Evolutionary conservation across 2,888 invertebrate species (phyloP), one percentile per base, ranked within the genome.

Genomic region (Deilephila porcellus): DNA sequence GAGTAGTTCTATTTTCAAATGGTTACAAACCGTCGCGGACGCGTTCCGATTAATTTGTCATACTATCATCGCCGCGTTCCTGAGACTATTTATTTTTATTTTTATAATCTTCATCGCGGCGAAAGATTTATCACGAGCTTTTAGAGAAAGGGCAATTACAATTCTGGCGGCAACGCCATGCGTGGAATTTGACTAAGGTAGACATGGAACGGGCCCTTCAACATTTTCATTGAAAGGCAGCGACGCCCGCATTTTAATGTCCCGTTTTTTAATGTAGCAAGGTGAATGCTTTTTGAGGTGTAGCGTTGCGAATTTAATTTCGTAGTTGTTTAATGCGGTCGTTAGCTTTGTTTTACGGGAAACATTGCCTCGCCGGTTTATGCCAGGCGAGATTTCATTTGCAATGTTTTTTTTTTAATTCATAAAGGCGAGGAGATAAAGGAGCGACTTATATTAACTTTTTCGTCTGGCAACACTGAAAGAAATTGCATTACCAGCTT

Each of bases 21-120:
- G 81, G 83, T 83, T 84, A 84, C 85, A 86, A 85, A 85, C 85
- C 83, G 83, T 83, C 81, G 75, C 76, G 77, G 73, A 74, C 81
- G 84, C 85, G 86, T 83, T 86, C 85, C 85, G 85, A 90, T 90
- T 90, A 90, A 91, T 90, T 90, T 90, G 90, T 91, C 91, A 90
- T 87, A 88, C 83, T 85, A 86, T 88, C 89, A 87, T 83, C 89
- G 88, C 85, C 78, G 83, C 85, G 80, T 83, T 83, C 83, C 84
- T 74, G 82, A 80, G 80, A 81, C 78, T 81, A 83, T 86, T 86
- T 85, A 86, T 87, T 88, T 87, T 88, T 87, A 87, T 86, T 85
- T 82, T 82, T 80, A 85, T 88, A 89, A 89, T 88, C 88, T 88
- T 80, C 82, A 82, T 82, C 82, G 81, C 78, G 85, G 74, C 79